phyloP scores from a whole-genome alignment of 2,797 vertebrate species.

The Pterois miles region DNA sequence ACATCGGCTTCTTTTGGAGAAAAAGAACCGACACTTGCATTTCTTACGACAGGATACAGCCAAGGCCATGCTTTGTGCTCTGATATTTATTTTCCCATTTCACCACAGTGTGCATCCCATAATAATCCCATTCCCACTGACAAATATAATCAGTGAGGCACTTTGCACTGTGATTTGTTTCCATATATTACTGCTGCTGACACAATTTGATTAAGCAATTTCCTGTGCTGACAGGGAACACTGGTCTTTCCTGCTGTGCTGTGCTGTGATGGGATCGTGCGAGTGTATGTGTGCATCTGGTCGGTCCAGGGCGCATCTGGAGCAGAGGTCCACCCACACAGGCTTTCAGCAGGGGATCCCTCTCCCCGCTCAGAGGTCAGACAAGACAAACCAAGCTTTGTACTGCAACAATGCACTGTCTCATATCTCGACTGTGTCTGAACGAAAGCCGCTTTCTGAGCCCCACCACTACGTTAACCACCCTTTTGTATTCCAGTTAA shows the following conservation, averaged over 20 bases:
- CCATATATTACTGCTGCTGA: conserved; percentile 50
- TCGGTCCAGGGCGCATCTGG: conserved; percentile 67
- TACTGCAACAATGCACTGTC: conserved; percentile 57
- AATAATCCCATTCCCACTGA: conserved; percentile 38
- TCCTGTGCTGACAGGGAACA: conserved; percentile 69
- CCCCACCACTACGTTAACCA: neutral
- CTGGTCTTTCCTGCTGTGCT: conserved; percentile 53
- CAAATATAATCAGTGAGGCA: conserved; percentile 45
- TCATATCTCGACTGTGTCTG: conserved; percentile 26
- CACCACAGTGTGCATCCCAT: conserved; percentile 17
- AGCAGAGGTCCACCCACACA: conserved; percentile 70
- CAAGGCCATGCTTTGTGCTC: neutral
- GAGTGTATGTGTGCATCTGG: conserved; percentile 52
- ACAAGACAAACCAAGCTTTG: conserved; percentile 63
- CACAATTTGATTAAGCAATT: conserved; percentile 69
- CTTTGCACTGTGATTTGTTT: conserved; percentile 44
- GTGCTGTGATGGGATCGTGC: conserved; percentile 15
- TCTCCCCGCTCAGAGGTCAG: conserved; percentile 34
- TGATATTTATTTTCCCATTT: conserved; percentile 6
- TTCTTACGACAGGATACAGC: conserved; percentile 5
- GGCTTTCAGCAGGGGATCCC: conserved; percentile 51
- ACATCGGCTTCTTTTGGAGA: neutral
- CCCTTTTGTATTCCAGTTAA: neutral
- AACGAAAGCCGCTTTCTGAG: conserved; percentile 48
- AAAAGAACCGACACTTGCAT: conserved; percentile 30